phyloP scores from a whole-genome alignment of 1,140 invertebrate species.

The Pinna nobilis region DNA sequence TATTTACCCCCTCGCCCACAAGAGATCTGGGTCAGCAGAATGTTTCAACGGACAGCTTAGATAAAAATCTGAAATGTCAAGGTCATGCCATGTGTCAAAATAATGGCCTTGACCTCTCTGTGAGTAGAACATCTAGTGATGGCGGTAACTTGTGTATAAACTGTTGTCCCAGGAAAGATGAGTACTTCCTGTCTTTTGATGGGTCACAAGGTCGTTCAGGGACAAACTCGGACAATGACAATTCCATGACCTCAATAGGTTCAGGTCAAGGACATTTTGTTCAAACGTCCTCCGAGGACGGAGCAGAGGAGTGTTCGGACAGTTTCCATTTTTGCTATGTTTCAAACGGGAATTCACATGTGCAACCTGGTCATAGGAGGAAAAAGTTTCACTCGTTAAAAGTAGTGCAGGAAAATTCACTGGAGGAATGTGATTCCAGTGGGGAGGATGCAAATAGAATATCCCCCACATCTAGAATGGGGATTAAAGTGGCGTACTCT shows the following conservation, averaged over 20 bases:
- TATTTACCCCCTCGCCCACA: constrained; percentile 66
- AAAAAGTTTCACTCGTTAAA: constrained; percentile 35
- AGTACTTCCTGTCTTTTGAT: constrained; percentile 68
- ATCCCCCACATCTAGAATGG: neutral
- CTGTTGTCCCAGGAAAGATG: constrained; percentile 66
- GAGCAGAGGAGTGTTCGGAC: constrained; percentile 61
- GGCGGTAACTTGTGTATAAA: constrained; percentile 58
- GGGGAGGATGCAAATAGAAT: constrained; percentile 6
- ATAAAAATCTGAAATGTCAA: constrained; percentile 34
- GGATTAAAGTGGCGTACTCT: constrained; percentile 4
- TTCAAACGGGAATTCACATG: constrained; percentile 23
- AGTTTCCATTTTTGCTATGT: constrained; percentile 66
- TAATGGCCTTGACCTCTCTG: constrained; percentile 43
- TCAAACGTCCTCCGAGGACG: constrained; percentile 43
- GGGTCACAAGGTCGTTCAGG: constrained; percentile 54
- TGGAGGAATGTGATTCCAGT: constrained; percentile 33
- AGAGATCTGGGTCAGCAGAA: constrained; percentile 46
- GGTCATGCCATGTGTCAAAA: constrained; percentile 25
- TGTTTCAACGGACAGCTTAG: constrained; percentile 61
- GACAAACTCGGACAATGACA: constrained; percentile 61
- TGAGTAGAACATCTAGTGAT: constrained; percentile 52
- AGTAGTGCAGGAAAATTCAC: constrained; percentile 38
- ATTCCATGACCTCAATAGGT: constrained; percentile 58
- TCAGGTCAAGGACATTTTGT: constrained; percentile 51
- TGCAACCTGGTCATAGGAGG: constrained; percentile 36